phyloP scores from a whole-genome alignment of 2,797 vertebrate species.

The Morelia viridis region DNA sequence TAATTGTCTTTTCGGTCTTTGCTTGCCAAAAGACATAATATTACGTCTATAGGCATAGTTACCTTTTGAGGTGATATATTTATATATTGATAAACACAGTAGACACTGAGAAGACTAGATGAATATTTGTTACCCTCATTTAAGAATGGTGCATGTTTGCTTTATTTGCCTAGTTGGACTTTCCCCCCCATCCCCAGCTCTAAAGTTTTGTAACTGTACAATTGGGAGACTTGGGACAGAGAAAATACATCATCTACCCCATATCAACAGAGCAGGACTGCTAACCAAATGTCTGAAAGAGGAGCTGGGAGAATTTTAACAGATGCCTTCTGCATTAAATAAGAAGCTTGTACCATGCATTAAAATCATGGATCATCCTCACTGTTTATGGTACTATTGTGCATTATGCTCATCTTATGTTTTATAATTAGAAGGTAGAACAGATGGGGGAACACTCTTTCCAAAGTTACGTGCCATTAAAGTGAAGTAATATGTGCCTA shows the following conservation, averaged over 20 bases:
- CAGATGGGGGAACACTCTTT: constrained; percentile 65
- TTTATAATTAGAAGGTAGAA: constrained; percentile 69
- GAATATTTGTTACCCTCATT: not conserved
- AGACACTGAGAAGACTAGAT: not conserved
- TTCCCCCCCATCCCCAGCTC: not conserved
- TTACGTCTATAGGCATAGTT: not conserved
- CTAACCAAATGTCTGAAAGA: constrained; percentile 35
- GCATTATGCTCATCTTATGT: constrained; percentile 52
- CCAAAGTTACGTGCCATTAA: constrained; percentile 53
- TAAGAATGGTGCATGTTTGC: not conserved
- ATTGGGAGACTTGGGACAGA: not conserved
- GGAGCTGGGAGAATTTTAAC: constrained; percentile 34
- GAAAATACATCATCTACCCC: not conserved
- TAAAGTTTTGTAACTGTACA: not conserved
- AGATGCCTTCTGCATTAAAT: constrained; percentile 54
- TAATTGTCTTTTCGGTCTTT: not conserved
- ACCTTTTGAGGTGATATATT: not conserved
- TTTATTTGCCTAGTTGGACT: not conserved
- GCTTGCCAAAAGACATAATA: not conserved
- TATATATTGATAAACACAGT: not conserved
- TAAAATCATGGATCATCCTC: constrained; percentile 41
- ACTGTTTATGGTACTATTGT: constrained; percentile 41
- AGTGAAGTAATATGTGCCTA: constrained; percentile 35
- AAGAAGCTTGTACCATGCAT: constrained; percentile 48
- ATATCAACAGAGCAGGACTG: not conserved